Evolutionary conservation across 2,888 invertebrate genomes (phyloP).

Genomic region (Eurytoma adleriae): DNA sequence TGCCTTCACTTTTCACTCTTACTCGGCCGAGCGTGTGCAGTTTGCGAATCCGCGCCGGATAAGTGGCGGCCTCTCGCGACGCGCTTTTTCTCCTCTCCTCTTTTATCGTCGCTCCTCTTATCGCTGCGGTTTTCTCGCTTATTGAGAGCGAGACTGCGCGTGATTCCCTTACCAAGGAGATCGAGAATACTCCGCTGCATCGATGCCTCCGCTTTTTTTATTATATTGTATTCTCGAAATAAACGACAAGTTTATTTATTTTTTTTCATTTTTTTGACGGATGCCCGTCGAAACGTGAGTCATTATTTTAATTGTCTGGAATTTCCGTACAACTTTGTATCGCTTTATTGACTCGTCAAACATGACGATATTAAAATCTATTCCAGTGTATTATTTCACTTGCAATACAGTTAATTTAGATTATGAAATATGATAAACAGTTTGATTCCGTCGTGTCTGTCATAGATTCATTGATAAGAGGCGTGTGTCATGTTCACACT

Average conservation of each 20-base stretch:
- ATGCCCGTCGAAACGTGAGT: too few relatives aligned
- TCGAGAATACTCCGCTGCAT: too few relatives aligned
- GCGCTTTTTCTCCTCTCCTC: constrained; percentile 1
- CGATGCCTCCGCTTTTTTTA: too few relatives aligned
- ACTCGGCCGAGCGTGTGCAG: too few relatives aligned
- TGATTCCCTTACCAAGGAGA: not conserved
- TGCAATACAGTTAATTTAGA: constrained; percentile 3
- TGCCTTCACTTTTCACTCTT: constrained; percentile 58
- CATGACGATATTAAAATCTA: too few relatives aligned
- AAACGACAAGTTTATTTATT: too few relatives aligned
- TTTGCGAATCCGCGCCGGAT: constrained; percentile 49
- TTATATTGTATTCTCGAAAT: too few relatives aligned
- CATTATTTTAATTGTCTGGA: too few relatives aligned
- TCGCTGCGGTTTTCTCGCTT: not conserved
- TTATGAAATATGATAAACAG: constrained; percentile 1
- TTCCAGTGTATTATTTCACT: not conserved
- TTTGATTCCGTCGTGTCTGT: constrained; percentile 2
- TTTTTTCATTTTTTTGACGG: too few relatives aligned
- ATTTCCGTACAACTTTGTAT: too few relatives aligned
- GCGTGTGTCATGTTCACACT: too few relatives aligned
- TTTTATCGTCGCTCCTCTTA: not conserved
- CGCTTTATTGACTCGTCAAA: too few relatives aligned
- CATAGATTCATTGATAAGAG: not conserved
- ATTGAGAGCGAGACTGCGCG: constrained; percentile 4
- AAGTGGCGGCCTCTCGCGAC: constrained; percentile 50